Base-by-base conservation (phyloP, 2,888 invertebrate genomes). In the Hemaris fuciformis region DNA sequence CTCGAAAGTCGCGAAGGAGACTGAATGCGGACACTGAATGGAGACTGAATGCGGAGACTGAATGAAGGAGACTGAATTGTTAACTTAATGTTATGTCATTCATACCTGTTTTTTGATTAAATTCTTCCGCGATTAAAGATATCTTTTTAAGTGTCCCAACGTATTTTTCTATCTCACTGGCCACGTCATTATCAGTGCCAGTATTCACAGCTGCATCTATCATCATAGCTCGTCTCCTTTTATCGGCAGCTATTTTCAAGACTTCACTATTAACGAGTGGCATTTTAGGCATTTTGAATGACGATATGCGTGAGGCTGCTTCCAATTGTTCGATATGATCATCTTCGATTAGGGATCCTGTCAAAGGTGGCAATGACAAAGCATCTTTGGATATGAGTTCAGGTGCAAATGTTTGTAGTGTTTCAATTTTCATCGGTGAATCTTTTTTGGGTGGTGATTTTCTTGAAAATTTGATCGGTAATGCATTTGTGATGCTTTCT, bases 111-210 rank as follows among this genome's bases (percentile, higher is more conserved):
- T 91, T 92, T 59, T 91, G 87, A 69, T 91, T 91, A 66, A 92
- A 91, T 63, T 91, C 91, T 66, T 92, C 91, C n/a, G 91, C 91
- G 61, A 92, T 91, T 13, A 91, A 68, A 0, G 92, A 91, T 74
- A 92, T 92, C 67, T 84, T 90, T 57, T 77, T 83, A 42, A 92
- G 71, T 0, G 91, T 91, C 57, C 74, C 73, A 1, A 91, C 89
- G 66, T 91, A 84, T 67, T 82, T 89, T 0, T 85, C 74, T 34
- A 92, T 77, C 69, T 89, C 89, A 48, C 76, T 76, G 1, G 90
- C 91, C n/a, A 90, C 77, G 60, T 91, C 91, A 13, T 79, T 81
- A n/a, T 86, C 84, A 0, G 69, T 66, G 0, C 78, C 76, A 0
- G 90, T 92, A 60, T 89, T 88, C 0, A 89, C 83, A 8, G 83